Percentiles rank a stretch among this genome's conserved stretches.
These are phyloP conservation scores for Sphenopsis melanotis DNA, from an alignment of 2,797 vertebrate species.

Conservation along the genomic window DNA sequence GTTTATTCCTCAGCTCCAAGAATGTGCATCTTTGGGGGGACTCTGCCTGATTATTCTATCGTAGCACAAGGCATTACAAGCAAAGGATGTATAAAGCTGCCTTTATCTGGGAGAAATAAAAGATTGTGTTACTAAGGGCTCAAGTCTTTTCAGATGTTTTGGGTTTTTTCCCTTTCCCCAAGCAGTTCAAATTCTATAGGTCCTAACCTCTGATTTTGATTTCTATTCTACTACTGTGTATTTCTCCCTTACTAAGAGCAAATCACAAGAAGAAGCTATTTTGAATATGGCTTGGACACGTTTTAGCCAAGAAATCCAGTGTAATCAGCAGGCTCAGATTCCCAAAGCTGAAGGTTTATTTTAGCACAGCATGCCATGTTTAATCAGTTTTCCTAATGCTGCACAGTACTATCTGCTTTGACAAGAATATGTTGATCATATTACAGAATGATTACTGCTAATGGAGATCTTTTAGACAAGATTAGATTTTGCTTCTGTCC, in stretches of 20 bases:
- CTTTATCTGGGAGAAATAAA: not conserved
- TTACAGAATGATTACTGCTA: slow-evolving; percentile 55
- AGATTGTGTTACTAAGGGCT: not conserved
- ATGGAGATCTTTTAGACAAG: slow-evolving; percentile 41
- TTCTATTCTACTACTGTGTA: not conserved
- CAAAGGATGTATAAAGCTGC: not conserved
- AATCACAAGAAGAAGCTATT: not conserved
- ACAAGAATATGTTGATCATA: slow-evolving; percentile 56
- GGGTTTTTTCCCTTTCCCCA: not conserved
- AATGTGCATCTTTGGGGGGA: not conserved
- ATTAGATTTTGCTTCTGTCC: slow-evolving; percentile 41
- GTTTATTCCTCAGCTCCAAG: not conserved
- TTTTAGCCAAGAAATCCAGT: not conserved
- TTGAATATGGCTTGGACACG: not conserved
- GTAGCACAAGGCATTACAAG: not conserved
- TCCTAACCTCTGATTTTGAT: not conserved
- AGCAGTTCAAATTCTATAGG: not conserved
- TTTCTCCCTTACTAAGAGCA: not conserved
- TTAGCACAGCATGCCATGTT: slow-evolving; percentile 20
- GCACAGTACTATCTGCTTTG: slow-evolving; percentile 1
- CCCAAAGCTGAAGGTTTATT: slow-evolving; percentile 4
- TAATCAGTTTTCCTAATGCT: slow-evolving; percentile 37
- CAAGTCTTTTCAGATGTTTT: not conserved
- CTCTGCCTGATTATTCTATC: not conserved
- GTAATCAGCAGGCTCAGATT: not conserved